Percentiles rank a stretch among this genome's conserved stretches.
Evolutionary conservation across 2,888 invertebrate species (phyloP).

Genomic region (Phorcus lineatus): DNA sequence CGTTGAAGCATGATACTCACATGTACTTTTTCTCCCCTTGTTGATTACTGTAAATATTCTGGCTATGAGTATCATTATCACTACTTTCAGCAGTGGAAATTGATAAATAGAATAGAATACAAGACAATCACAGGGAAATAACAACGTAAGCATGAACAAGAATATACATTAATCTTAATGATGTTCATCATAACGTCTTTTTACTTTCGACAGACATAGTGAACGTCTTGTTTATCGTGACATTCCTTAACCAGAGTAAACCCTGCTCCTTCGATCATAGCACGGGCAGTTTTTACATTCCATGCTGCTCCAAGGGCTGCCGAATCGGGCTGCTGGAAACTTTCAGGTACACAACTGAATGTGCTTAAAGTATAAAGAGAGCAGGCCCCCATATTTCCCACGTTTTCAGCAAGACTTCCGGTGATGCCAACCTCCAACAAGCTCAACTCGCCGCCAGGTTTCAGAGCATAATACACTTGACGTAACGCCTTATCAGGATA

Average conservation of each 20-base stretch:
- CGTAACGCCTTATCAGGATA: not conserved
- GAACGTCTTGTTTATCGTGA: not conserved
- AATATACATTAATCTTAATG: too few species aligned
- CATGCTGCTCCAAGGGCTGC: not conserved
- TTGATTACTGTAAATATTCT: too few species aligned
- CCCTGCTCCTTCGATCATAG: conserved; percentile 26
- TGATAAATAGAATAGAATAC: too few species aligned
- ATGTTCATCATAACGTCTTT: too few species aligned
- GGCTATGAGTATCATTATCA: too few species aligned
- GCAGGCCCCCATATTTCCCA: not conserved
- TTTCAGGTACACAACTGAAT: not conserved
- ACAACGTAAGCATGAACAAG: too few species aligned
- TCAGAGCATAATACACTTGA: not conserved
- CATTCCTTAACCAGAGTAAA: conserved; percentile 26
- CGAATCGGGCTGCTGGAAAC: not conserved
- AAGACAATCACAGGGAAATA: too few species aligned
- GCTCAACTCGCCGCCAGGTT: not conserved
- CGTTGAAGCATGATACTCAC: too few species aligned
- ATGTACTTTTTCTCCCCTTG: too few species aligned
- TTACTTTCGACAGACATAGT: conserved; percentile 19
- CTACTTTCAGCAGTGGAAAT: too few species aligned
- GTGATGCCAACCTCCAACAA: not conserved
- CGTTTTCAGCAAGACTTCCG: not conserved
- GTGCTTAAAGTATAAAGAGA: not conserved
- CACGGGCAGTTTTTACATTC: not conserved